Evolutionary conservation across 2,797 vertebrate genomes (phyloP).

Genomic region (Chlorospingus flavigularis): DNA sequence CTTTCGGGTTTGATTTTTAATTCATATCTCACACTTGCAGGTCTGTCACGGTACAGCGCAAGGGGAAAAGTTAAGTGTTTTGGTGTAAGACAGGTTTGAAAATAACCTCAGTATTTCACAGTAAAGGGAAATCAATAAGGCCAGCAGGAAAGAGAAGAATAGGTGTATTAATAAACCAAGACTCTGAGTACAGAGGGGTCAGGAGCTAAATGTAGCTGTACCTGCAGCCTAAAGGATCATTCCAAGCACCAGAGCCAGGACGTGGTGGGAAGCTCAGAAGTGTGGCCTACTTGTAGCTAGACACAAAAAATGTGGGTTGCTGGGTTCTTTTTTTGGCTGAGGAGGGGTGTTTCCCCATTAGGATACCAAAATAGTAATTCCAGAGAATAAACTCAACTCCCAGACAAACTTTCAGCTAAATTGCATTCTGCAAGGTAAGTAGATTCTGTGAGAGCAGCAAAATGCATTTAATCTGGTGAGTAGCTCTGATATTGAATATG

Average conservation of each 20-base stretch:
- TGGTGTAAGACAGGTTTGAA: constrained; percentile 18
- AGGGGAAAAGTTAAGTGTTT: constrained; percentile 23
- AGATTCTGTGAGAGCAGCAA: background rate
- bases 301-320: background rate
- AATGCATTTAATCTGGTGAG: background rate
- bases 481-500: background rate
- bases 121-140: constrained; percentile 39
- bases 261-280: background rate
- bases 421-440: background rate
- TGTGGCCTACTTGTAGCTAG: background rate
- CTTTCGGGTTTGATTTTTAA: background rate
- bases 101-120: constrained; percentile 34
- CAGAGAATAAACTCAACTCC: background rate
- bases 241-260: background rate
- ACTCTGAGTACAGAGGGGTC: background rate
- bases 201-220: constrained; percentile 20
- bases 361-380: background rate
- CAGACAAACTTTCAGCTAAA: background rate
- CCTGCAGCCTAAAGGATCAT: background rate
- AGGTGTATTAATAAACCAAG: constrained; percentile 28
- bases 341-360: background rate
- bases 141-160: background rate
- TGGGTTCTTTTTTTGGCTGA: background rate
- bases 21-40: background rate
- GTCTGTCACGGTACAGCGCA: background rate